Percentiles rank a stretch among this genome's conserved stretches.
These are phyloP conservation scores for Brachyptera risi DNA, from an alignment of 2,888 invertebrate species.

Conservation along the genomic window DNA sequence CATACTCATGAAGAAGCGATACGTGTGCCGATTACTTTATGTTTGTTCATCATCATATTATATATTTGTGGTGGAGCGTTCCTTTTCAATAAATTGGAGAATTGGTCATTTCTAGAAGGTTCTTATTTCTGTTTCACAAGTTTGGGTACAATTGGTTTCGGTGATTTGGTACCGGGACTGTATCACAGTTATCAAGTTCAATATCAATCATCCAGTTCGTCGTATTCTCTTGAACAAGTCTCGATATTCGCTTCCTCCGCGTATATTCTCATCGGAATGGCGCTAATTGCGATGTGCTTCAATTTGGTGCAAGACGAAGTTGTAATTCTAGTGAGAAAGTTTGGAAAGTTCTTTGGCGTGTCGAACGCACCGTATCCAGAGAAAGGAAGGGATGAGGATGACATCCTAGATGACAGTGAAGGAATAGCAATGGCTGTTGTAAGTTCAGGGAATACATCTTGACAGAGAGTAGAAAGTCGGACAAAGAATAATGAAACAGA, in stretches of 20 bases:
- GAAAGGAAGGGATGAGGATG: constrained; percentile 28
- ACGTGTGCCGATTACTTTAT: constrained; percentile 83
- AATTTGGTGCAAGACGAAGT: constrained; percentile 62
- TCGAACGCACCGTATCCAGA: constrained; percentile 30
- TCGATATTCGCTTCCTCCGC: constrained; percentile 74
- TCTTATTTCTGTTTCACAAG: constrained; percentile 56
- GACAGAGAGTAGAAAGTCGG: constrained; percentile 29
- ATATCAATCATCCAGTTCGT: constrained; percentile 40
- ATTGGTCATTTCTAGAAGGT: constrained; percentile 88
- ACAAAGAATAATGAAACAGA: constrained; percentile 14
- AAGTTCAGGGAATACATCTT: constrained; percentile 39
- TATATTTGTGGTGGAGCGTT: constrained; percentile 88
- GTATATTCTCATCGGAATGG: constrained; percentile 80
- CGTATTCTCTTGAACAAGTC: constrained; percentile 46
- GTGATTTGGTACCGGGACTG: constrained; percentile 67
- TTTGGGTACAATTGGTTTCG: constrained; percentile 76
- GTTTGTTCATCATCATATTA: constrained; percentile 76
- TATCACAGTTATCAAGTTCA: constrained; percentile 39
- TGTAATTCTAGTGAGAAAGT: constrained; percentile 14
- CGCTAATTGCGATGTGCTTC: constrained; percentile 82
- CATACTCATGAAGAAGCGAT: constrained; percentile 54
- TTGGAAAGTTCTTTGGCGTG: constrained; percentile 27
- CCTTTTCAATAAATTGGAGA: constrained; percentile 85
- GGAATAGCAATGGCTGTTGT: constrained; percentile 49
- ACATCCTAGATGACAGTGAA: constrained; percentile 42